These are phyloP conservation scores for Hyperoodon ampullatus DNA, from an alignment of 2,113 vertebrate genomes.

Conservation along the genomic window DNA sequence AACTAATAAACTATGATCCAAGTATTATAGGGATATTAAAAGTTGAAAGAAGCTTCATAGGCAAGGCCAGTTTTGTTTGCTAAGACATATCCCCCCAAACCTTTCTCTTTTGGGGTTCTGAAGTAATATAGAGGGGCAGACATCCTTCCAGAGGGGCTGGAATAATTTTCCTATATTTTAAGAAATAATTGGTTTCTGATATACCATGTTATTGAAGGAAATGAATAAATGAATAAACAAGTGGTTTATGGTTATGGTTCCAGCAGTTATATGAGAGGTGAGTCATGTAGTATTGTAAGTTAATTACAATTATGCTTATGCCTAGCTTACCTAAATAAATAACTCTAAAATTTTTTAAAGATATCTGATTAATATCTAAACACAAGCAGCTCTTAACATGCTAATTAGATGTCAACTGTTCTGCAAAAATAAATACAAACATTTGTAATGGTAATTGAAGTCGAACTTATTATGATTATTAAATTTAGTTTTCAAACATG, in stretches of 20 bases:
- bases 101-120: neutral
- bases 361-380: conserved; percentile 79
- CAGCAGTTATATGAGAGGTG: neutral
- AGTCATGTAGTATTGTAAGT: neutral
- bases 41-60: neutral
- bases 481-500: conserved; percentile 82
- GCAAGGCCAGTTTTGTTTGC: neutral
- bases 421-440: conserved; percentile 77
- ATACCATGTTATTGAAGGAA: neutral
- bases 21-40: neutral
- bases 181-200: neutral
- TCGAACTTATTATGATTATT: conserved; percentile 82
- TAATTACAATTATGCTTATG: conserved; percentile 23
- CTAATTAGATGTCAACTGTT: conserved; percentile 83
- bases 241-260: neutral
- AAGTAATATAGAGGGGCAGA: neutral
- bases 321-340: conserved; percentile 35
- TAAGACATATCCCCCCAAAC: neutral
- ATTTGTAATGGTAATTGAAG: conserved; percentile 83
- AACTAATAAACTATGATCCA: neutral
- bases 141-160: neutral
- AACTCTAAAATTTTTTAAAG: conserved; percentile 65
- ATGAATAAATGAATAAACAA: conserved; percentile 23
- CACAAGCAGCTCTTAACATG: conserved; percentile 66
- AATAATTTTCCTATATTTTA: neutral